Base-by-base conservation (phyloP, 2,888 invertebrate genomes). In the Bembecia ichneumoniformis region DNA sequence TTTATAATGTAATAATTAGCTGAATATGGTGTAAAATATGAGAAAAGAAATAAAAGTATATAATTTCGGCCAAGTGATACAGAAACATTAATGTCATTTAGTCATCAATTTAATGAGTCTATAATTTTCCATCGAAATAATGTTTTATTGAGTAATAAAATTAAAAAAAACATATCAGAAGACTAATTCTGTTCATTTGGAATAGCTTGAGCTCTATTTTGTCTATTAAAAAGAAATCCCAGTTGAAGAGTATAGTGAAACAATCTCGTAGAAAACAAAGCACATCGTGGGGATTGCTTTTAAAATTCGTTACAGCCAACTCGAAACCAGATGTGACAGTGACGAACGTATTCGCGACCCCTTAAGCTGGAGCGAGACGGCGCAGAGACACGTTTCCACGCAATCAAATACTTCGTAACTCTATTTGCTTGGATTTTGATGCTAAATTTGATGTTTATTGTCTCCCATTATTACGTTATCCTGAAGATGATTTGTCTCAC, bases 271-370 rank as follows among this genome's bases (percentile, higher is more conserved):
- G 68, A 70, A 70, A 73, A 71, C 74, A 66, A 73, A 75, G 77
- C 76, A 75, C 72, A 77, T 77, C 69, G 56, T 58, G 68, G 68
- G 77, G 69, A 80, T 82, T 81, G 81, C 81, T 82, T 82, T 81
- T 79, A 79, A 82, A 81, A 80, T 77, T 78, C 70, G 77, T 81
- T 82, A 80, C 66, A 63, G 28, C 59, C 59, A 67, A 65, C 64
- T 66, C 62, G 59, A 49, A 16, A 28, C 7, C 36, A 40, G 59
- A 52, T 51, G 50, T 50, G 55, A 63, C 40, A 36, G 63, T 62
- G 71, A 72, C 51, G 49, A 50, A 34, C 16, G 51, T 54, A 63
- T 52, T 51, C 46, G 5, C n/a, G 14, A 16, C 9, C 35, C 35
- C 28, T 36, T 15, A 49, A 14, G 57, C 46, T 52, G n/a, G 57